Percentiles rank a stretch among this genome's conserved stretches.
phyloP scores from a whole-genome alignment of 2,113 vertebrate species.

The Serilophus lunatus region DNA sequence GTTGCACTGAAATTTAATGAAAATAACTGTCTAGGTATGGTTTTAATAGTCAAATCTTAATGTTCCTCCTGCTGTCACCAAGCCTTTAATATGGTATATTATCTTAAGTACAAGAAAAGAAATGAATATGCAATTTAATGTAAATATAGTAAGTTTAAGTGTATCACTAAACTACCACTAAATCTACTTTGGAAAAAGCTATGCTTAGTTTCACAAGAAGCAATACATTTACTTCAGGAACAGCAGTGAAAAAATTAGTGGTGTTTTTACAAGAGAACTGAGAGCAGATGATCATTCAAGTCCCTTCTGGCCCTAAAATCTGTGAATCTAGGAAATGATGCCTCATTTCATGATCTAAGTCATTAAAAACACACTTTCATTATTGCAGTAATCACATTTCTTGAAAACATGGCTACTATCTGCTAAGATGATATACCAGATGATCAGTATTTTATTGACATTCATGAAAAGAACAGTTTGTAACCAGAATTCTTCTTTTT shows the following conservation, averaged over 20 bases:
- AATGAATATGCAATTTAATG: not conserved
- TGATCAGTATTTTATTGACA: slow-evolving; percentile 37
- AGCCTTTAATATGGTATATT: not conserved
- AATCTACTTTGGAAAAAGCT: not conserved
- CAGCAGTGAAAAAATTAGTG: not conserved
- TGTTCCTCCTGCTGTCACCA: not conserved
- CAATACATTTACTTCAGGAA: not conserved
- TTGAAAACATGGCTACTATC: slow-evolving; percentile 34
- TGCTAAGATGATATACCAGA: slow-evolving; percentile 20
- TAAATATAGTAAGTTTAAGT: not conserved
- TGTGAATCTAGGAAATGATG: slow-evolving; percentile 41
- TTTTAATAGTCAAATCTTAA: not conserved
- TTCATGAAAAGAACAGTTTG: not conserved
- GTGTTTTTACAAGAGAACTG: not conserved
- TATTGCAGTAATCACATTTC: slow-evolving; percentile 48
- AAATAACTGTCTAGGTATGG: not conserved
- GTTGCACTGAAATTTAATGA: not conserved
- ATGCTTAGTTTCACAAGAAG: not conserved
- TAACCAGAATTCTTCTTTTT: slow-evolving; percentile 22
- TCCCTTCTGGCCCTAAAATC: slow-evolving; percentile 33
- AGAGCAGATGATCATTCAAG: not conserved
- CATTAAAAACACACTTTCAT: slow-evolving; percentile 38
- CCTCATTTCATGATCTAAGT: slow-evolving; percentile 16
- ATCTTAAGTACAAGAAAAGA: not conserved
- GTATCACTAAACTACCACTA: not conserved